These are phyloP conservation scores for Scaptomyza flava DNA, from an alignment of 2,888 invertebrate species.

Conservation along the genomic window DNA sequence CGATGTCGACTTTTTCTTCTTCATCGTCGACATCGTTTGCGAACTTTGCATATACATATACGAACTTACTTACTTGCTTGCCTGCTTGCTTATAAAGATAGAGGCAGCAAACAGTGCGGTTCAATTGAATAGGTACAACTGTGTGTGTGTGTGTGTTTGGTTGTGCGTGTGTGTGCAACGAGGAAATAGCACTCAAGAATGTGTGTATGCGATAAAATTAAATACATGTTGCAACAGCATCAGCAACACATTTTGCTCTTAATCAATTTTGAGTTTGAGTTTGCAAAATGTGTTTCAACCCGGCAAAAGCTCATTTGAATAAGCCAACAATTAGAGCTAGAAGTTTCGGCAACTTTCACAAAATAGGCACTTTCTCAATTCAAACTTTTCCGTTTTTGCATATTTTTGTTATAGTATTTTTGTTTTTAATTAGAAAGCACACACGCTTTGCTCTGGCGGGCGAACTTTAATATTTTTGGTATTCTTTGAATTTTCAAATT, in stretches of 20 bases:
- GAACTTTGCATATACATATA: slow-evolving; percentile 44
- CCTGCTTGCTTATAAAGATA: background rate
- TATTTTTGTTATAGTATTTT: background rate
- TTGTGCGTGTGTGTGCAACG: slow-evolving; percentile 10
- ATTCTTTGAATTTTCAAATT: no score
- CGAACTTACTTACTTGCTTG: background rate
- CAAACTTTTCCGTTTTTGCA: no score
- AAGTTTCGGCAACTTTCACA: no score
- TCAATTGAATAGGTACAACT: slow-evolving; percentile 49
- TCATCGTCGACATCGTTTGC: slow-evolving; percentile 5
- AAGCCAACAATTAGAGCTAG: no score
- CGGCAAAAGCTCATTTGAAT: no score
- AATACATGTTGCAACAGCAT: slow-evolving; percentile 7
- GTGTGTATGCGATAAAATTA: slow-evolving; percentile 26
- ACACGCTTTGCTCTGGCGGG: no score
- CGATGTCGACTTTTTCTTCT: slow-evolving; percentile 38
- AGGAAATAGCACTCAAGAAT: slow-evolving; percentile 15
- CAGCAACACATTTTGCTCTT: slow-evolving; percentile 1
- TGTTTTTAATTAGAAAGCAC: no score
- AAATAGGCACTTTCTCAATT: no score
- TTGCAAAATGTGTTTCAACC: no score
- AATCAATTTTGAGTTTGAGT: slow-evolving; percentile 6
- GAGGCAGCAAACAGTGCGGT: slow-evolving; percentile 37
- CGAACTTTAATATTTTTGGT: no score
- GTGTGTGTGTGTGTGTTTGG: slow-evolving; percentile 13